phyloP scores from a whole-genome alignment of 2,113 vertebrate genomes.

The Trogon melanurus region DNA sequence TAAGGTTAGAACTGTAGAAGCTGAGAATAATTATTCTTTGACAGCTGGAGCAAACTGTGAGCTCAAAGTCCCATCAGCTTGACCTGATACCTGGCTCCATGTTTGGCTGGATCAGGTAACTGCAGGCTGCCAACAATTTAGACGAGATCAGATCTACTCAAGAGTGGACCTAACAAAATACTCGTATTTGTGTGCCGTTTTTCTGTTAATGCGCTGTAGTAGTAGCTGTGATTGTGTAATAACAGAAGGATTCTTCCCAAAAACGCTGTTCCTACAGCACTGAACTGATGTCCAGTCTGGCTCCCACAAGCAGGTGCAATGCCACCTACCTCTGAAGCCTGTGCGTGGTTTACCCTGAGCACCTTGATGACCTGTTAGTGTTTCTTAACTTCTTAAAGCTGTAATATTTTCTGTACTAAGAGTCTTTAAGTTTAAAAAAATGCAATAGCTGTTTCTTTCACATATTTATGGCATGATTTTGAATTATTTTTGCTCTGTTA shows the following conservation, averaged over 20 bases:
- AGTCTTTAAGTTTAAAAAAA: neutral
- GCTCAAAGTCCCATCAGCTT: neutral
- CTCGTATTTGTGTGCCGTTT: fast-evolving
- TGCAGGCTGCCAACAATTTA: neutral
- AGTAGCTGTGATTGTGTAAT: neutral
- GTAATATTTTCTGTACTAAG: neutral
- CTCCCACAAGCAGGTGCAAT: neutral
- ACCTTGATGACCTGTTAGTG: neutral
- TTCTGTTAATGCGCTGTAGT: neutral
- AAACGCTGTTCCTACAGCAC: neutral
- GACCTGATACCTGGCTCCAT: neutral
- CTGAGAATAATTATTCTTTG: neutral
- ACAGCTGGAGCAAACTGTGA: neutral
- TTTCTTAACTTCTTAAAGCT: neutral
- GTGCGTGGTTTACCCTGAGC: neutral
- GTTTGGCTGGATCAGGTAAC: neutral
- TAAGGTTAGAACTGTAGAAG: neutral
- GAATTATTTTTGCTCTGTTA: neutral
- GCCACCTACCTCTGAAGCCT: neutral
- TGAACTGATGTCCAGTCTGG: neutral
- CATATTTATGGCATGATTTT: neutral
- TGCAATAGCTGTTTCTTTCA: neutral
- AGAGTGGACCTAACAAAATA: neutral
- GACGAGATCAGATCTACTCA: neutral
- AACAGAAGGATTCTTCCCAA: neutral